These are phyloP conservation scores for Clusia tigrina DNA, from an alignment of 2,888 invertebrate genomes.

Conservation along the genomic window DNA sequence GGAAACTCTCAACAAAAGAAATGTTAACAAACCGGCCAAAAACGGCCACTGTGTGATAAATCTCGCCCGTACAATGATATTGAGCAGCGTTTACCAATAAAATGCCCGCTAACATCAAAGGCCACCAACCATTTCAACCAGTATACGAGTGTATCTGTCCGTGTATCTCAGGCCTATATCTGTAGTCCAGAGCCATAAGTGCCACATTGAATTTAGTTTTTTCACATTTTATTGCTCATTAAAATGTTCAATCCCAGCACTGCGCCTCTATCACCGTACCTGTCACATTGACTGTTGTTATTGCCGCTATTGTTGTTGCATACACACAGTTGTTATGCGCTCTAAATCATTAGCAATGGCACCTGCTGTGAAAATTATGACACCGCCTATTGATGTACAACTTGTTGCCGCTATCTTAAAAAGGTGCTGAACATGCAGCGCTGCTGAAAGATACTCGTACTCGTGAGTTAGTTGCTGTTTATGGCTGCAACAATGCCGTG, in stretches of 20 bases:
- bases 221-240: constrained; percentile 41
- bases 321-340: not conserved
- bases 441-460: constrained; percentile 47
- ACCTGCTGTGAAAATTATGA: constrained; percentile 64
- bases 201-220: constrained; percentile 51
- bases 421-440: constrained; percentile 56
- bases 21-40: not conserved
- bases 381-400: constrained; percentile 58
- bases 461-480: too few relatives aligned
- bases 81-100: constrained; percentile 14
- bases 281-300: constrained; percentile 25
- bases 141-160: too few relatives aligned
- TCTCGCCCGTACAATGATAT: constrained; percentile 33
- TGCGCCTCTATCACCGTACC: constrained; percentile 23
- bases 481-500: not conserved
- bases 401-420: constrained; percentile 51
- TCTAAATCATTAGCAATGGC: constrained; percentile 56
- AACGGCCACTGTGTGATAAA: constrained; percentile 23
- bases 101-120: not conserved
- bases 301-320: constrained; percentile 7
- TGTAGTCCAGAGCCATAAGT: not conserved
- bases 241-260: constrained; percentile 25
- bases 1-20: not conserved
- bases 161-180: not conserved
- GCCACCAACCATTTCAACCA: not conserved